Conservation (phyloP, 2,797 vertebrate species). For the Xerus rutilus region DNA sequence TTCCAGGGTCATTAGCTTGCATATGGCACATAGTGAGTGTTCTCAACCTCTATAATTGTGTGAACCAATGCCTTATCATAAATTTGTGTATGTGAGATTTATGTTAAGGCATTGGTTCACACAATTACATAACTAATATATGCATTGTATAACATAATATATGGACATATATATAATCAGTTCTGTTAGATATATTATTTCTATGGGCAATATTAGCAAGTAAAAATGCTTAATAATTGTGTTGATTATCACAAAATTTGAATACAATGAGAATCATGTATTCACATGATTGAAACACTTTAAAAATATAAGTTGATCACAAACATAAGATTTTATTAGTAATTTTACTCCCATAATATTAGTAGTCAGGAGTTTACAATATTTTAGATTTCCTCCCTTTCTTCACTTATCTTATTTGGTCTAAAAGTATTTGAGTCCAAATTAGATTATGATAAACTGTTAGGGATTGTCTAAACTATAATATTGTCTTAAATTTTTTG, state of each 20-base stretch:
- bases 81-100: neutral
- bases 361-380: neutral
- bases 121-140: neutral
- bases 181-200: neutral
- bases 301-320: neutral
- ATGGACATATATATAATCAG: neutral
- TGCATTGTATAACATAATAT: too few species aligned
- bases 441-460: neutral
- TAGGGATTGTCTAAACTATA: neutral
- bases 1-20: neutral
- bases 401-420: neutral
- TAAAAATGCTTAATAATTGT: neutral
- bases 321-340: neutral
- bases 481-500: neutral
- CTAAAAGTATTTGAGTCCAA: neutral
- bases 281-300: neutral
- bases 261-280: constrained; percentile 9
- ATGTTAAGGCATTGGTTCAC: neutral
- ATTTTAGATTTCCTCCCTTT: neutral
- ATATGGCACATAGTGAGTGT: neutral
- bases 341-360: neutral
- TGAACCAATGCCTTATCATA: neutral
- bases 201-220: neutral
- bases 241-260: neutral
- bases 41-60: neutral